Conservation (phyloP, 2,113 vertebrate species). For the Aramus guarauna region DNA sequence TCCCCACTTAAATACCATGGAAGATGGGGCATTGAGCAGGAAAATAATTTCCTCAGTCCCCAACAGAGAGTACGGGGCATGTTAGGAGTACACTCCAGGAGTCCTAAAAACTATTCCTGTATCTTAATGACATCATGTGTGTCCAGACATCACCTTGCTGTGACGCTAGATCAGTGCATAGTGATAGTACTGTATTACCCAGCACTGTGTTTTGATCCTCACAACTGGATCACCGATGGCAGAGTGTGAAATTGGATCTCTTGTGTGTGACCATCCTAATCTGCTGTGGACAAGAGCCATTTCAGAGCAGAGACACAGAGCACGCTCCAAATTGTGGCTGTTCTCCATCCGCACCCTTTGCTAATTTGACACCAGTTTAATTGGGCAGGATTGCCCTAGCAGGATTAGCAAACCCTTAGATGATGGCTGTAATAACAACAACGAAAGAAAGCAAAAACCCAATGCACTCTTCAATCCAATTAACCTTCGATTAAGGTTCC, state of each 20-base stretch:
- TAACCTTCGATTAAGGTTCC: constrained; percentile 80
- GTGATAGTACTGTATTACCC: neutral
- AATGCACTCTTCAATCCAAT: constrained; percentile 74
- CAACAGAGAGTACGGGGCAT: neutral
- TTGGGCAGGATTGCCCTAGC: constrained; percentile 11
- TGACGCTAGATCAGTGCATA: neutral
- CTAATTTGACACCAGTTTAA: constrained; percentile 72
- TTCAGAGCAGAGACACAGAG: neutral
- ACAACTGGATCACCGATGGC: neutral
- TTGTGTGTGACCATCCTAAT: neutral
- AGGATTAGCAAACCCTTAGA: constrained; percentile 58
- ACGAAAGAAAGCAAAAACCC: constrained; percentile 19
- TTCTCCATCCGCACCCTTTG: neutral
- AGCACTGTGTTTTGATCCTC: neutral
- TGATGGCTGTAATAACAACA: constrained; percentile 17
- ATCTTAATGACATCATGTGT: neutral
- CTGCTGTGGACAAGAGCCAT: neutral
- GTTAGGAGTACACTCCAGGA: neutral
- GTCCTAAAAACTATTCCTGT: neutral
- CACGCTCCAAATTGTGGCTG: neutral
- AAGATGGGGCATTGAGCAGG: neutral
- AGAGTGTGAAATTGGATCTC: neutral
- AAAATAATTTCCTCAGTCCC: neutral
- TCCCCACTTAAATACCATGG: neutral
- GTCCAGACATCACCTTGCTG: neutral